Percentiles rank a stretch among this genome's conserved stretches.
Evolutionary conservation across 2,888 invertebrate species (phyloP).

Genomic region (Aelia acuminata): DNA sequence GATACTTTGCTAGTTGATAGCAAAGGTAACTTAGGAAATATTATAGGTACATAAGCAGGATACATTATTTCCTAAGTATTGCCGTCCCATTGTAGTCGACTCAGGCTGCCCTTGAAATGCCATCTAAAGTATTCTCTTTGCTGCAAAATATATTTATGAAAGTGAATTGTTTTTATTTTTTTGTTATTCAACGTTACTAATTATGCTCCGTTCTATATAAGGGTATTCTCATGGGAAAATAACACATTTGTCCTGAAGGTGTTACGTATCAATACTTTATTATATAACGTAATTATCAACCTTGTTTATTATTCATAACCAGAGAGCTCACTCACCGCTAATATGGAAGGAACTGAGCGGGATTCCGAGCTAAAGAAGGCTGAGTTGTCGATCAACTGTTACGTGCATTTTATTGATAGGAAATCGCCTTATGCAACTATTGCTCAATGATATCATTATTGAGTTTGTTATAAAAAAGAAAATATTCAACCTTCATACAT

Average conservation of each 20-base stretch:
- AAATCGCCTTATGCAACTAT: neutral
- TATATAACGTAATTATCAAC: neutral
- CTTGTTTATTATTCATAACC: conserved; percentile 30
- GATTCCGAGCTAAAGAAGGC: neutral
- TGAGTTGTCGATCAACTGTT: neutral
- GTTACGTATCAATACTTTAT: neutral
- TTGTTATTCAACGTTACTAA: neutral
- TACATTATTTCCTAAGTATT: neutral
- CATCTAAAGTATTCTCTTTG: neutral
- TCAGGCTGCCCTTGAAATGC: neutral
- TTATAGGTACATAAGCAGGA: too few species aligned
- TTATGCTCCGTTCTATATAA: neutral
- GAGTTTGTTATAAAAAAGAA: too few species aligned
- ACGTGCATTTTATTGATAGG: conserved; percentile 39
- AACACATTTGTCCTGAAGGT: neutral
- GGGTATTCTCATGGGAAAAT: conserved; percentile 30
- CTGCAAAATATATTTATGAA: conserved; percentile 3
- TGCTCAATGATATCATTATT: conserved; percentile 19
- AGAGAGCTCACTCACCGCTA: neutral
- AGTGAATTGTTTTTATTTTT: neutral
- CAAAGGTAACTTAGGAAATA: too few species aligned
- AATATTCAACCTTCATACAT: neutral
- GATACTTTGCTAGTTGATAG: too few species aligned
- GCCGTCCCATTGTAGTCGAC: neutral
- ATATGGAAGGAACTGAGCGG: neutral